Base-by-base conservation (phyloP, 2,797 vertebrate species). In the Enteromius mattozi region DNA sequence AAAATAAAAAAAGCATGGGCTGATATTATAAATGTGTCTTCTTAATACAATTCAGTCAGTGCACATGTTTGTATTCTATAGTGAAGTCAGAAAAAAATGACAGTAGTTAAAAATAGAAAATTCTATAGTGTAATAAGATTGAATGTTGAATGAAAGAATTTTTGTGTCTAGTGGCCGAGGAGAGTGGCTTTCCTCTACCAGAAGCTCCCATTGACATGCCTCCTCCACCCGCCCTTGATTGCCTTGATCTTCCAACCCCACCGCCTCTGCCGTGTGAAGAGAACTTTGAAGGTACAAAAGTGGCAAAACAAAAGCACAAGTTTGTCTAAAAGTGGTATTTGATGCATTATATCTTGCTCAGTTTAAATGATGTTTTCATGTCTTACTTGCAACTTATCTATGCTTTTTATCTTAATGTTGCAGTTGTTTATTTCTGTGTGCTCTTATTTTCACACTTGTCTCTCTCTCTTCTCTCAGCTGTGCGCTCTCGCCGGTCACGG, bases 401-500 rank as follows among this genome's bases (percentile, higher is more conserved):
- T 19, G 59, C n/a, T 51, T n/a, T 40, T 16, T 42, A 42, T 47
- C 49, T 66, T 68, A 13, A 6, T 27, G 19, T 59, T 30, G 40
- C 37, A 49, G 47, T 35, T 42, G 14, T 40, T 54, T 70, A 4
- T 71, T 27, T 75, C 19, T 70, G 27, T 66, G 42, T 30, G 16
- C 30, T 70, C 33, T 85, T 80, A 76, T 88, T 81, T 82, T 71
- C 66, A 78, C 33, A 13, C 63, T 61, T 63, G 69, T 86, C 81
- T 80, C 76, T 79, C 51, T 86, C 59, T 78, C 71, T 4, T 77
- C 54, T 49, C 85, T 85, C 89, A 93, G 93, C 85, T 84, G 89
- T 86, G 63, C 89, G 47, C 4, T 49, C 92, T 81, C 87, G 92
- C 80, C 92, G 93, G 78, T 90, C 92, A 80, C 90, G 91, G 42